A percentile compares a stretch with the other conserved stretches of the same genome.
Evolutionary conservation across 2,113 vertebrate species (phyloP).

Genomic region (Pelecanus crispus): DNA sequence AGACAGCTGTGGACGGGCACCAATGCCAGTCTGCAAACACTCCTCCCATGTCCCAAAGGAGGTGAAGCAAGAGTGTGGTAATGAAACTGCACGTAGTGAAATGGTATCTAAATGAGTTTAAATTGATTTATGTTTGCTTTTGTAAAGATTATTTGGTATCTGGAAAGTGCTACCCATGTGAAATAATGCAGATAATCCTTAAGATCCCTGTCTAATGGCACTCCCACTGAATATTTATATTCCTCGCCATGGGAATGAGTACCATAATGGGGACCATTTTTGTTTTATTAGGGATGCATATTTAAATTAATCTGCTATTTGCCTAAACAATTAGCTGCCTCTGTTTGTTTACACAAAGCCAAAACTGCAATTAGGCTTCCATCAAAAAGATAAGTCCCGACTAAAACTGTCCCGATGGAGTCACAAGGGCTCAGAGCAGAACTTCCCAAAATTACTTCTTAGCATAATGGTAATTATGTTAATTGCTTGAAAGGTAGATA

Average conservation of each 20-base stretch:
- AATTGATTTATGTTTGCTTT: constrained; percentile 80
- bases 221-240: constrained; percentile 80
- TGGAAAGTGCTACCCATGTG: constrained; percentile 76
- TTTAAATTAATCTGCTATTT: constrained; percentile 89
- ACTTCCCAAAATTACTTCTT: constrained; percentile 80
- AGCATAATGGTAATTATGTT: constrained; percentile 78
- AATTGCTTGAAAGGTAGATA: constrained; percentile 84
- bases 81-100: constrained; percentile 77
- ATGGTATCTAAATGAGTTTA: constrained; percentile 82
- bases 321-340: constrained; percentile 83
- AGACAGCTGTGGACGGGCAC: constrained; percentile 70
- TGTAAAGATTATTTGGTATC: constrained; percentile 76
- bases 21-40: constrained; percentile 65
- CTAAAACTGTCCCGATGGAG: constrained; percentile 78
- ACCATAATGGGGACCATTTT: constrained; percentile 81
- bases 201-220: constrained; percentile 79
- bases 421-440: constrained; percentile 70
- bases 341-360: constrained; percentile 78
- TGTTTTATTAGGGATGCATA: constrained; percentile 85
- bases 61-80: constrained; percentile 73
- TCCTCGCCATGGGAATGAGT: constrained; percentile 73
- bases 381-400: constrained; percentile 79
- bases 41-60: constrained; percentile 65
- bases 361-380: constrained; percentile 83
- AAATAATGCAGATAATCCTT: constrained; percentile 76